A percentile compares a stretch with the other conserved stretches of the same genome.
Evolutionary conservation across 2,888 invertebrate genomes (phyloP).

Genomic region (Temnothorax unifasciatus): DNA sequence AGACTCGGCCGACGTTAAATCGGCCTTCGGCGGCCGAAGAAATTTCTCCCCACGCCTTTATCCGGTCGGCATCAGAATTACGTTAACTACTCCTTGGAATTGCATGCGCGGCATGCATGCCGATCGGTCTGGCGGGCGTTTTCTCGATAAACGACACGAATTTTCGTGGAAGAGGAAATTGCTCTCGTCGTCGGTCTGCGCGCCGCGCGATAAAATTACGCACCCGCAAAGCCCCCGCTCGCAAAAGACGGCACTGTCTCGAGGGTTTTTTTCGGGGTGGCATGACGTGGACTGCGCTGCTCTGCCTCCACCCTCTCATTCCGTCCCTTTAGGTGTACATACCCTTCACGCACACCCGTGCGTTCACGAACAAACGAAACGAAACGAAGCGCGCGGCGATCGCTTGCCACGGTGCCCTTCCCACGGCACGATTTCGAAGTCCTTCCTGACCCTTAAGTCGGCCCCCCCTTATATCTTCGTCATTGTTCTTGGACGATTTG

Average conservation of each 20-base stretch:
- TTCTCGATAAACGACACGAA: conserved; percentile 40
- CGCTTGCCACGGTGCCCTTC: conserved; percentile 47
- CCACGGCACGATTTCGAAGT: conserved; percentile 56
- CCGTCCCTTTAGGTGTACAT: conserved; percentile 51
- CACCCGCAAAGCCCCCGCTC: conserved; percentile 45
- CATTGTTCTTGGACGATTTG: conserved; percentile 41
- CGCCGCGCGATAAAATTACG: conserved; percentile 54
- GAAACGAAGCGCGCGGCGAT: conserved; percentile 22
- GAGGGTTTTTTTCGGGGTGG: conserved; percentile 63
- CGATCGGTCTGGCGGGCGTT: conserved; percentile 30
- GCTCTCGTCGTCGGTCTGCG: conserved; percentile 22
- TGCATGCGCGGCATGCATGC: conserved; percentile 33
- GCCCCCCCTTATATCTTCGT: neutral
- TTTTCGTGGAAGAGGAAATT: conserved; percentile 50
- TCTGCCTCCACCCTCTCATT: conserved; percentile 57
- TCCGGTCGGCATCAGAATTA: conserved; percentile 40
- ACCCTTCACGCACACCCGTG: conserved; percentile 44
- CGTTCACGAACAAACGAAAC: conserved; percentile 34
- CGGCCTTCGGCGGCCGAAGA: conserved; percentile 9
- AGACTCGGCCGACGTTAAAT: neutral
- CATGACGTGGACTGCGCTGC: conserved; percentile 62
- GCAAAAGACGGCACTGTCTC: conserved; percentile 54
- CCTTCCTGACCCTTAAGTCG: conserved; percentile 47
- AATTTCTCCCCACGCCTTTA: conserved; percentile 21
- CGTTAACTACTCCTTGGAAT: conserved; percentile 39